A percentile compares a stretch with the other conserved stretches of the same genome.
phyloP scores from a whole-genome alignment of 2,888 invertebrate species.

The Onthophagus sagittarius region DNA sequence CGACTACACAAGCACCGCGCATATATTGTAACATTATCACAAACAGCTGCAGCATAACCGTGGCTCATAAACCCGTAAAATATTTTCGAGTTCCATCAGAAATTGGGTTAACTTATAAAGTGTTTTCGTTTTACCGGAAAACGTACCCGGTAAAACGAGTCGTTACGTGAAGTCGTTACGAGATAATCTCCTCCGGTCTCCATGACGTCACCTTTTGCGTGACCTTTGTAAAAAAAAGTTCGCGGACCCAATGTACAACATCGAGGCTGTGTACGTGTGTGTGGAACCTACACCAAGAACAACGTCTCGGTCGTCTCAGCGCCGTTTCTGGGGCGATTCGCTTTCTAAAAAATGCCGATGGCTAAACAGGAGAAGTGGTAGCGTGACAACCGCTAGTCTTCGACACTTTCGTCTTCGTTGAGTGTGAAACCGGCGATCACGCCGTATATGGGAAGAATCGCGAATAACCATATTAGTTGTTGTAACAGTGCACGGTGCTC shows the following conservation, averaged over 20 bases:
- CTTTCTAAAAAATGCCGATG: slow-evolving; percentile 23
- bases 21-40: background rate
- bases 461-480: background rate
- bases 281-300: no score
- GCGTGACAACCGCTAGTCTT: background rate
- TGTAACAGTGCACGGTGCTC: background rate
- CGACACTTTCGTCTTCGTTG: background rate
- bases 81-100: background rate
- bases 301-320: background rate
- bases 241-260: background rate
- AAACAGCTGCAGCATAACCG: background rate
- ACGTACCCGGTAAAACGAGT: background rate
- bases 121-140: background rate
- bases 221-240: background rate
- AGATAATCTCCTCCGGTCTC: background rate
- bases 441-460: background rate
- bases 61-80: no score
- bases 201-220: background rate
- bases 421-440: background rate
- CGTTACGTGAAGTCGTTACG: background rate
- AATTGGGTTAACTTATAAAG: background rate
- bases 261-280: no score
- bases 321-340: slow-evolving; percentile 18
- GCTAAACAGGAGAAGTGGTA: background rate
- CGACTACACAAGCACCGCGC: background rate